Conservation (phyloP, 2,888 invertebrate species). For the Caenorhabditis zanzibari region DNA sequence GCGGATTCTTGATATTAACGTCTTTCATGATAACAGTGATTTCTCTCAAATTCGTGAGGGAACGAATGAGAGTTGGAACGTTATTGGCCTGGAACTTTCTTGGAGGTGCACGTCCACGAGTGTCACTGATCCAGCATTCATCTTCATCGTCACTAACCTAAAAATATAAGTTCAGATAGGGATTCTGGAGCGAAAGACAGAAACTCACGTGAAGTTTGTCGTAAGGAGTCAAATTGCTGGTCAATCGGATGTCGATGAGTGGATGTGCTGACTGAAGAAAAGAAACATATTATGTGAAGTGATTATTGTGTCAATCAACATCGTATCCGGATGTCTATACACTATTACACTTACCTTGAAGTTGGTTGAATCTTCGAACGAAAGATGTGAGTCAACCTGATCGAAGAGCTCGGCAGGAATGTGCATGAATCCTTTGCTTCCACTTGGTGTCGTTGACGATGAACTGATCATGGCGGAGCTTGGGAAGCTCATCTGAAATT, state of each 20-base stretch:
- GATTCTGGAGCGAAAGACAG: not conserved
- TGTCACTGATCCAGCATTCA: constrained; percentile 68
- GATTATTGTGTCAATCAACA: constrained; percentile 30
- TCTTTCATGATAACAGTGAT: constrained; percentile 72
- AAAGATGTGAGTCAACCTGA: constrained; percentile 70
- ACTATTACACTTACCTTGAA: constrained; percentile 71
- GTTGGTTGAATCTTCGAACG: constrained; percentile 71
- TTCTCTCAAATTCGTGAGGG: constrained; percentile 55
- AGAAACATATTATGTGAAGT: constrained; percentile 6
- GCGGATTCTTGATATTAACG: constrained; percentile 51
- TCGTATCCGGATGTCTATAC: constrained; percentile 12
- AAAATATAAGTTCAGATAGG: constrained; percentile 7
- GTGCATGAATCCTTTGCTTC: constrained; percentile 54
- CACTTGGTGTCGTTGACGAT: constrained; percentile 28
- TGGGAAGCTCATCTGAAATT: constrained; percentile 60
- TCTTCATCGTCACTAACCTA: constrained; percentile 70
- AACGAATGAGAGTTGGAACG: constrained; percentile 59
- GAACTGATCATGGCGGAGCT: constrained; percentile 12
- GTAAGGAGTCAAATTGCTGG: constrained; percentile 52
- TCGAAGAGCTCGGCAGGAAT: constrained; percentile 71
- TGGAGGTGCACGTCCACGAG: constrained; percentile 44
- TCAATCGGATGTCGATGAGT: constrained; percentile 51
- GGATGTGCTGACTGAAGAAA: constrained; percentile 44
- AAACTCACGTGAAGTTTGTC: constrained; percentile 61
- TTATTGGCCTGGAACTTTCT: constrained; percentile 56